Evolutionary conservation across 2,113 vertebrate genomes (phyloP).

Genomic region (Camelus bactrianus): DNA sequence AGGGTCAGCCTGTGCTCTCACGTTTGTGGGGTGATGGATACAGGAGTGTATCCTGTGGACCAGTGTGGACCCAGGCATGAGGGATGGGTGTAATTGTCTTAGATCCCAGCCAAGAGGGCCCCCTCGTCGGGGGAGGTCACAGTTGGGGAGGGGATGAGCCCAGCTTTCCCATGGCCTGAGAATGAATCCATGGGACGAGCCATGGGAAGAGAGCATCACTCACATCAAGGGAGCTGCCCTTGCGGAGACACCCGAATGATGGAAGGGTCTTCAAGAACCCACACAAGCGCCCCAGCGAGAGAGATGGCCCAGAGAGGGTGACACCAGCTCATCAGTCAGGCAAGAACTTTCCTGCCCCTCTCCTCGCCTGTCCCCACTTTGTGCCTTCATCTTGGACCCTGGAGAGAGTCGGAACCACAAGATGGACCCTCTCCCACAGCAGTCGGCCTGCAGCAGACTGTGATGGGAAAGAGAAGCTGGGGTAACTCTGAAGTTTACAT

Average conservation of each 20-base stretch:
- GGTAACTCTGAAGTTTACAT: not conserved
- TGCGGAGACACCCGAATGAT: not conserved
- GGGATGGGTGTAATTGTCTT: not conserved
- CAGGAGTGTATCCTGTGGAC: not conserved
- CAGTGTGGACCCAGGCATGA: not conserved
- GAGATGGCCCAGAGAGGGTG: not conserved
- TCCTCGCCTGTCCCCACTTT: not conserved
- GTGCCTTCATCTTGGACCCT: not conserved
- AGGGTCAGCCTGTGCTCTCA: not conserved
- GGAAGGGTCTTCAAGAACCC: not conserved
- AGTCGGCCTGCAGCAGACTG: not conserved
- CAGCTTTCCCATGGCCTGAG: not conserved
- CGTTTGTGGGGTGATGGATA: not conserved
- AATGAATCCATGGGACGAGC: not conserved
- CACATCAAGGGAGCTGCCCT: not conserved
- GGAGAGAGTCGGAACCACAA: not conserved
- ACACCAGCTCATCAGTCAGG: not conserved
- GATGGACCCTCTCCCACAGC: not conserved
- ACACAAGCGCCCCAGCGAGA: not conserved
- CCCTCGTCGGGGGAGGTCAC: not conserved
- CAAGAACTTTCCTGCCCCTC: not conserved
- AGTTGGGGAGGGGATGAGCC: not conserved
- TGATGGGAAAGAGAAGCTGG: not conserved
- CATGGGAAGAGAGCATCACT: not conserved
- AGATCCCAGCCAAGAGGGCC: not conserved